phyloP scores from a whole-genome alignment of 2,888 invertebrate genomes.

The Drosophila lutescens region DNA sequence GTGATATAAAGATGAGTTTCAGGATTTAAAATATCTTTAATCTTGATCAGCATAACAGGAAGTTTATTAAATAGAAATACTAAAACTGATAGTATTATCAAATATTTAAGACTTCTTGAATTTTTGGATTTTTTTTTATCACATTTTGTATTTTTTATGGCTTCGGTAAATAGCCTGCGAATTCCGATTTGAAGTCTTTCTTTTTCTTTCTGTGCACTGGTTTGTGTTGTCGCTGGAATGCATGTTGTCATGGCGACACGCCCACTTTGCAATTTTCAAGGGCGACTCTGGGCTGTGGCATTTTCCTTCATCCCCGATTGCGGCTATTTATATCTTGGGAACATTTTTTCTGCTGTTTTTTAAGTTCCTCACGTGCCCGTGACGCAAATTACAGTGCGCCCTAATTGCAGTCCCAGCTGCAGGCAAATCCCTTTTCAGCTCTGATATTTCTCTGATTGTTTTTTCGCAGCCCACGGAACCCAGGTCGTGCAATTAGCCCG shows the following conservation, averaged over 20 bases:
- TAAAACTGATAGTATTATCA: too few species aligned
- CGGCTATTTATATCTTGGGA: constrained; percentile 38
- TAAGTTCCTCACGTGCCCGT: constrained; percentile 44
- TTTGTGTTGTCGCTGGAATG: constrained; percentile 28
- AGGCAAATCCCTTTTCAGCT: constrained; percentile 21
- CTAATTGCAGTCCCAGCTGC: constrained; percentile 37
- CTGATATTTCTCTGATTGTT: constrained; percentile 32
- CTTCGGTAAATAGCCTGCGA: too few species aligned
- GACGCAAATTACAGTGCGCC: constrained; percentile 42
- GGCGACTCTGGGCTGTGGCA: constrained; percentile 47
- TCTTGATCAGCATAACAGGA: too few species aligned
- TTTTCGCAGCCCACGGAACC: constrained; percentile 20
- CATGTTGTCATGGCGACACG: constrained; percentile 67
- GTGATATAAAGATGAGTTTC: too few species aligned
- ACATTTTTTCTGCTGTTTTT: constrained; percentile 6
- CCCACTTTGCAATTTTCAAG: constrained; percentile 65
- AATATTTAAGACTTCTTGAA: too few species aligned
- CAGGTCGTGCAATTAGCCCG: constrained; percentile 32
- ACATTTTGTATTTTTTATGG: too few species aligned
- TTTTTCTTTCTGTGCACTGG: not conserved
- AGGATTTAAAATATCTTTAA: too few species aligned
- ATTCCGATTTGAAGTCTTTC: not conserved
- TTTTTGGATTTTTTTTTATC: too few species aligned
- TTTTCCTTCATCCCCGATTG: constrained; percentile 3
- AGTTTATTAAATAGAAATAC: too few species aligned